phyloP scores from a whole-genome alignment of 1,140 invertebrate genomes.

The Lordiphosa stackelbergi region DNA sequence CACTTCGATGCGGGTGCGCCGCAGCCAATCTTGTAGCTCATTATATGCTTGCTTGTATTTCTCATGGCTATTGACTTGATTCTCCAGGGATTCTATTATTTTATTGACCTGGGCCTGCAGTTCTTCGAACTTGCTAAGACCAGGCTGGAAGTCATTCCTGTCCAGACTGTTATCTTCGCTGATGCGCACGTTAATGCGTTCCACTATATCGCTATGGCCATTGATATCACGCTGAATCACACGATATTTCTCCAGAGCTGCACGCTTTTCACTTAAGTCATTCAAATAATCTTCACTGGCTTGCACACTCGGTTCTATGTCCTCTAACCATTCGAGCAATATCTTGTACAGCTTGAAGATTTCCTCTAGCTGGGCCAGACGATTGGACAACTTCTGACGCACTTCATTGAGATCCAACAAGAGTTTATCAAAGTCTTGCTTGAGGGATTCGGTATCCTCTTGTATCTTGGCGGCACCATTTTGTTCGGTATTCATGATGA shows the following conservation, averaged over 20 bases:
- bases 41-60: conserved; percentile 89
- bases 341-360: conserved; percentile 87
- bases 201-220: conserved; percentile 85
- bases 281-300: conserved; percentile 84
- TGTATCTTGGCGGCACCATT: conserved; percentile 90
- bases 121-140: conserved; percentile 84
- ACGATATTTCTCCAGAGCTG: conserved; percentile 89
- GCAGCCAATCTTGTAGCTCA: conserved; percentile 92
- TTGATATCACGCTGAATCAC: conserved; percentile 87
- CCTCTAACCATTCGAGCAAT: conserved; percentile 90
- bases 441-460: conserved; percentile 91
- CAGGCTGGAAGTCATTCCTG: conserved; percentile 83
- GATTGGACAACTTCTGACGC: conserved; percentile 84
- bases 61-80: conserved; percentile 91
- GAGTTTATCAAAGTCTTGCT: conserved; percentile 91
- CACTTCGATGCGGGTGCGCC: conserved; percentile 87
- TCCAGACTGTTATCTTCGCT: conserved; percentile 83
- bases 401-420: conserved; percentile 88
- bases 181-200: conserved; percentile 84
- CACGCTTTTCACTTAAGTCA: conserved; percentile 93
- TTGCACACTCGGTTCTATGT: conserved; percentile 89
- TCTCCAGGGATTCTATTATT: conserved; percentile 85
- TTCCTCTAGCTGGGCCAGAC: conserved; percentile 88
- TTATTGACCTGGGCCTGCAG: conserved; percentile 82
- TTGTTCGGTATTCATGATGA: conserved; percentile 94